Percentiles rank a stretch among this genome's conserved stretches.
Conservation (phyloP, 2,888 invertebrate species). For the Germaria angustata region DNA sequence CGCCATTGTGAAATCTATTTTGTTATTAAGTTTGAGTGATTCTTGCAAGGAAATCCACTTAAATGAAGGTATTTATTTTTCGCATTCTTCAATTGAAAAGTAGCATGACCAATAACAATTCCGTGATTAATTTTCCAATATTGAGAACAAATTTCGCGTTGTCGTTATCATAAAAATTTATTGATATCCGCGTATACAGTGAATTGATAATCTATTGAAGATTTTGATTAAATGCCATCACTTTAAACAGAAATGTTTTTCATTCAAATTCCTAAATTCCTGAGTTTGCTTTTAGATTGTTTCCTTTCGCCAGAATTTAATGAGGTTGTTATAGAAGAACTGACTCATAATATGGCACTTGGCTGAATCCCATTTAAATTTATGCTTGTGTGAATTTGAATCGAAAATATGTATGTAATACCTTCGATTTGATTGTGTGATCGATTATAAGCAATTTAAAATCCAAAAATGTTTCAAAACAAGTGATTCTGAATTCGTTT, state of each 20-base stretch:
- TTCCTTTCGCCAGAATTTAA: not conserved
- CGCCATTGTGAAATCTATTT: not conserved
- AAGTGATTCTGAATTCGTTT: slow-evolving; percentile 21
- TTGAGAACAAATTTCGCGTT: not conserved
- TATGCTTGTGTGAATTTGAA: no score
- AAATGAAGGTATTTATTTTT: slow-evolving; percentile 32
- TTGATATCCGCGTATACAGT: not conserved
- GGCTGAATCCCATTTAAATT: not conserved
- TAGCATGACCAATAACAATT: slow-evolving; percentile 4
- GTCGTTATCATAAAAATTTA: slow-evolving; percentile 12
- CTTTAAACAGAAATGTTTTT: slow-evolving; percentile 7
- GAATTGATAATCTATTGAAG: slow-evolving; percentile 15
- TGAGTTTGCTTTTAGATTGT: not conserved
- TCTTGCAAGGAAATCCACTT: slow-evolving; percentile 44
- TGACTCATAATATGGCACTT: not conserved
- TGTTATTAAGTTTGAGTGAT: no score
- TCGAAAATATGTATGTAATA: not conserved
- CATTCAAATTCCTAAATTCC: not conserved
- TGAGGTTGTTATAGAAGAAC: not conserved
- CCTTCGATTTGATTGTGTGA: not conserved
- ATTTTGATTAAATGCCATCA: slow-evolving; percentile 7
- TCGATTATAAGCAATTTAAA: slow-evolving; percentile 46
- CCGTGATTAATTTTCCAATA: slow-evolving; percentile 2
- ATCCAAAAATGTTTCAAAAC: slow-evolving; percentile 38
- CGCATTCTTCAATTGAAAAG: slow-evolving; percentile 26